These are phyloP conservation scores for Pseudomyrmex flavicornis DNA, from an alignment of 1,140 invertebrate species.

Conservation along the genomic window DNA sequence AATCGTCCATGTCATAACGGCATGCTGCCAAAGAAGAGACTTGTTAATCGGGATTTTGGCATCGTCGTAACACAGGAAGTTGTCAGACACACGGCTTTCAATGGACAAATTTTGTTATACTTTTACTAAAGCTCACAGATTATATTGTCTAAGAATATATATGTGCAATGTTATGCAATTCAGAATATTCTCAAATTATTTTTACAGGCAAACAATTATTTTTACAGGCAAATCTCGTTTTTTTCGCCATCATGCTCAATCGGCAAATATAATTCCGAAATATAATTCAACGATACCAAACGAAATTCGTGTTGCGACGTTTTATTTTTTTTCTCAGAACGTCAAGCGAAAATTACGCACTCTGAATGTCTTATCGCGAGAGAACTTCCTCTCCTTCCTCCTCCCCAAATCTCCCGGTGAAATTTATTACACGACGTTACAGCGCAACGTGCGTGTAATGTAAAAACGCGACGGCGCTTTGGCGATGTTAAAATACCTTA, in stretches of 20 bases:
- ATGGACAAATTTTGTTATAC: background rate
- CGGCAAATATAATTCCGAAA: background rate
- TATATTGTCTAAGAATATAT: too few relatives aligned
- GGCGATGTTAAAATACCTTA: constrained; percentile 56
- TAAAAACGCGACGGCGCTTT: constrained; percentile 37
- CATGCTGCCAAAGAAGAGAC: constrained; percentile 14
- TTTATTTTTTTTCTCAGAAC: constrained; percentile 13
- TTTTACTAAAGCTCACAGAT: too few relatives aligned
- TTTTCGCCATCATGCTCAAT: background rate
- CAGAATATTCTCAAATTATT: too few relatives aligned
- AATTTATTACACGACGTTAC: constrained; percentile 48
- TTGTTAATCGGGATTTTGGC: constrained; percentile 29
- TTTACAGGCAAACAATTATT: background rate
- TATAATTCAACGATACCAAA: constrained; percentile 6
- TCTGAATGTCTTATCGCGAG: constrained; percentile 38
- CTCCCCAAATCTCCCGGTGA: background rate
- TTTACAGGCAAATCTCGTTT: background rate
- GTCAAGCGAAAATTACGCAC: constrained; percentile 21
- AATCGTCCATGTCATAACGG: constrained; percentile 49
- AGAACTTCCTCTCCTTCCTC: background rate
- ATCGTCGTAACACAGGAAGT: background rate
- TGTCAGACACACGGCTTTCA: constrained; percentile 7
- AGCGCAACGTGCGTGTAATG: constrained; percentile 42
- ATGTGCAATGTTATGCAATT: too few relatives aligned
- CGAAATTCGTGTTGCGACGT: constrained; percentile 7